Evolutionary conservation across 2,797 vertebrate species (phyloP).

Genomic region (Megalops cyprinoides): DNA sequence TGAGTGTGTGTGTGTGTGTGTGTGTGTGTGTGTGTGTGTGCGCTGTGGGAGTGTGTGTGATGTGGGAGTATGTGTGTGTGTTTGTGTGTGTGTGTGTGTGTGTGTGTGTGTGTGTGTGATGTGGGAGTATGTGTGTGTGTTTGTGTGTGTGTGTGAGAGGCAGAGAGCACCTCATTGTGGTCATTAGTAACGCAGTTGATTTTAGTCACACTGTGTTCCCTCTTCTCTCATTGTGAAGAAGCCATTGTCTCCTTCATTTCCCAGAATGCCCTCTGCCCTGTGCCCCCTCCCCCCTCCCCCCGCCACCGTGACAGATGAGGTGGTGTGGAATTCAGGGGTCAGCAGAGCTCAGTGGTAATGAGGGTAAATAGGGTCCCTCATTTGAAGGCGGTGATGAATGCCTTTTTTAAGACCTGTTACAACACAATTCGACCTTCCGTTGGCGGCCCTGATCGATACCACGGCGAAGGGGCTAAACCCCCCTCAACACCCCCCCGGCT

Average conservation of each 20-base stretch:
- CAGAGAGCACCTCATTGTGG: background rate
- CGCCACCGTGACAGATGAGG: constrained; percentile 43
- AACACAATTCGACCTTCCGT: constrained; percentile 67
- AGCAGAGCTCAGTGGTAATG: constrained; percentile 64
- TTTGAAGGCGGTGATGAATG: constrained; percentile 50
- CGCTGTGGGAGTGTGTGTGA: constrained; percentile 17
- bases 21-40: constrained; percentile 26
- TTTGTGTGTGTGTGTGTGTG: background rate
- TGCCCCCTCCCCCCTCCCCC: no score
- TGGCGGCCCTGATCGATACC: constrained; percentile 63
- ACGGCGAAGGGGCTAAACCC: no score
- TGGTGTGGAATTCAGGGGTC: constrained; percentile 46
- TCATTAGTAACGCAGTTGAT: background rate
- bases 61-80: background rate
- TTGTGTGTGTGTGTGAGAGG: background rate
- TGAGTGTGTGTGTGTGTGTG: constrained; percentile 27
- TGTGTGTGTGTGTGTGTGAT: background rate
- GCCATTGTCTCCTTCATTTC: no score
- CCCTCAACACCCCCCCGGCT: background rate
- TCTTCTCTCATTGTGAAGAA: no score
- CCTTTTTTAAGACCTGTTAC: constrained; percentile 50
- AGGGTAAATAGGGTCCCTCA: constrained; percentile 60
- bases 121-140: background rate
- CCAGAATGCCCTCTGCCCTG: no score
- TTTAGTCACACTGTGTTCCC: background rate